Evolutionary conservation across 2,888 invertebrate species (phyloP).

Genomic region (Mechanitis messenoides): DNA sequence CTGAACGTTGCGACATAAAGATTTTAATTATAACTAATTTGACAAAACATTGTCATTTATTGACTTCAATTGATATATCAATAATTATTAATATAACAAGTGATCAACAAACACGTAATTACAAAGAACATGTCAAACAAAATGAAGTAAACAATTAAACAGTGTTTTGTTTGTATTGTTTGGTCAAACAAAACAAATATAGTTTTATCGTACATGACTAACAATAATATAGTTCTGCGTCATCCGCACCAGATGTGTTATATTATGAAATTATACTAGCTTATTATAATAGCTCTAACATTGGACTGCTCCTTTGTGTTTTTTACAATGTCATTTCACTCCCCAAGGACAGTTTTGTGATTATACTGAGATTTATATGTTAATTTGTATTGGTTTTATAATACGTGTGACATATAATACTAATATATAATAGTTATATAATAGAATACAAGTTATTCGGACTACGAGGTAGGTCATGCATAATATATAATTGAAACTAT

Average conservation of each 20-base stretch:
- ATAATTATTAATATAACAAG: not conserved
- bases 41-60: not conserved
- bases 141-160: conserved; percentile 19
- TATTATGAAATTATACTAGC: conserved; percentile 6
- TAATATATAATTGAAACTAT: not conserved
- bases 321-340: not conserved
- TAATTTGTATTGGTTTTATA: not conserved
- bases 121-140: conserved; percentile 21
- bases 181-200: conserved; percentile 24
- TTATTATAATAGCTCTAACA: conserved; percentile 7
- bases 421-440: too few species aligned
- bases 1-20: too few species aligned
- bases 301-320: conserved; percentile 11
- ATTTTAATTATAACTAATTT: not conserved
- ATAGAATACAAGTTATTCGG: not conserved
- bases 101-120: conserved; percentile 12
- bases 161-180: conserved; percentile 3
- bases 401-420: too few species aligned
- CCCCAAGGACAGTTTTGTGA: not conserved
- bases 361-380: not conserved
- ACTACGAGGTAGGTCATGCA: not conserved
- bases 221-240: conserved; percentile 27
- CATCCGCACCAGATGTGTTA: conserved; percentile 17
- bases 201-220: conserved; percentile 25
- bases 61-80: not conserved